Evolutionary conservation across 2,888 invertebrate genomes (phyloP).

Genomic region (Stenodema calcarata): DNA sequence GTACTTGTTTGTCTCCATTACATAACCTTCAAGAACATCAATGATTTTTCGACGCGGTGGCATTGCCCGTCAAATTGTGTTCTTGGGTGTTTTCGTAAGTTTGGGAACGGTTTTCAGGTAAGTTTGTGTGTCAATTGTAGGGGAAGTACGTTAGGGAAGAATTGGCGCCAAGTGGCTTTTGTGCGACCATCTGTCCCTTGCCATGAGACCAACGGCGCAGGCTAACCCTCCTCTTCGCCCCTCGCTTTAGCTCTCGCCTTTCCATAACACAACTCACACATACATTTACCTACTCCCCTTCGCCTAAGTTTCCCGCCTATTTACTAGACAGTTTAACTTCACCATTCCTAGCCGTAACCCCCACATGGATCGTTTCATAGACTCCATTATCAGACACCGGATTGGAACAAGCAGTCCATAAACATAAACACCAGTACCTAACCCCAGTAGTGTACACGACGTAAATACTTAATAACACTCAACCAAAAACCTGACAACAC

Average conservation of each 20-base stretch:
- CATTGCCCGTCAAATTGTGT: not conserved
- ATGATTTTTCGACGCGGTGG: not conserved
- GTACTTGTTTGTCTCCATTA: not conserved
- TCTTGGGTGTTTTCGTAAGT: not conserved
- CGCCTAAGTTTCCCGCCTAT: not conserved
- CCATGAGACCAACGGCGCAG: not conserved
- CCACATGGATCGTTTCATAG: not conserved
- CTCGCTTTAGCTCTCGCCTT: not conserved
- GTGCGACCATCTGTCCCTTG: constrained; percentile 28
- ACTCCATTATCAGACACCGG: no score
- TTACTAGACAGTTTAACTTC: not conserved
- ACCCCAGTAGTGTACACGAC: no score
- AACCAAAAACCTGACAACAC: no score
- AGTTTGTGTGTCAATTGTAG: not conserved
- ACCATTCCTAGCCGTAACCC: not conserved
- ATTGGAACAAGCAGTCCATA: no score
- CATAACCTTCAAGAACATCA: not conserved
- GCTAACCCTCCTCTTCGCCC: not conserved
- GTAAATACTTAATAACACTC: no score
- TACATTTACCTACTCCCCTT: not conserved
- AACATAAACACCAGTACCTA: no score
- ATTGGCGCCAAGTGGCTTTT: constrained; percentile 36
- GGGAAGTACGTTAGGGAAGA: constrained; percentile 27
- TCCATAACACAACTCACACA: not conserved
- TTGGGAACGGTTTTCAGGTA: not conserved